Percentiles rank a stretch among this genome's conserved stretches.
These are phyloP conservation scores for Sarcophilus harrisii DNA, from an alignment of 2,797 vertebrate species.

Conservation along the genomic window DNA sequence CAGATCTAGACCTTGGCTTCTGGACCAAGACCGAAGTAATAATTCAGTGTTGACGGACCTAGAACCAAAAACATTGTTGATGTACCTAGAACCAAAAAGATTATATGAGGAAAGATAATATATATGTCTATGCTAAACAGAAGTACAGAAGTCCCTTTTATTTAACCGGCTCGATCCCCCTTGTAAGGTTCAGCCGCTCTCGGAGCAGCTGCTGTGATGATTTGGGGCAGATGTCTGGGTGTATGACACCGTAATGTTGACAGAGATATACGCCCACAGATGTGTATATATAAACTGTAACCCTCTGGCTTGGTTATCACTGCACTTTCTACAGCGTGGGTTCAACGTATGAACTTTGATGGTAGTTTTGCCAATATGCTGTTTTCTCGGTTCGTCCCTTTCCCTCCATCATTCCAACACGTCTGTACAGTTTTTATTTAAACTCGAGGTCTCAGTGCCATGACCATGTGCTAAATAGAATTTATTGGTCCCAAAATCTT, in stretches of 20 bases:
- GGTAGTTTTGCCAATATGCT: slow-evolving; percentile 25
- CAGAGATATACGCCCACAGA: neutral
- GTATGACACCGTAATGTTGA: neutral
- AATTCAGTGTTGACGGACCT: slow-evolving; percentile 24
- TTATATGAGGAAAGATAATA: slow-evolving; percentile 47
- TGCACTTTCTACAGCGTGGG: neutral
- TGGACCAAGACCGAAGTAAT: neutral
- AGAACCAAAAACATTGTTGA: slow-evolving; percentile 23
- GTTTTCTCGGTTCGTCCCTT: slow-evolving; percentile 23
- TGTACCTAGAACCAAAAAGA: slow-evolving; percentile 26
- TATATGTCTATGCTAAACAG: slow-evolving; percentile 35
- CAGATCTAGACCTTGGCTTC: slow-evolving; percentile 40
- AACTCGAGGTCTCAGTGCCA: slow-evolving; percentile 31
- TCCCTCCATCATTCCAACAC: neutral
- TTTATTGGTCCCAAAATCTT: slow-evolving; percentile 30
- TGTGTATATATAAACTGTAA: neutral
- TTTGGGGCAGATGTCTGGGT: neutral
- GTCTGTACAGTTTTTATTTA: slow-evolving; percentile 4
- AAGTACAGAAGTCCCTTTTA: slow-evolving; percentile 51
- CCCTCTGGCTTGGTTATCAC: slow-evolving; percentile 15
- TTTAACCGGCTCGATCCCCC: slow-evolving; percentile 49
- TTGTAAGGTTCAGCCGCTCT: slow-evolving; percentile 4
- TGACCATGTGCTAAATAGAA: slow-evolving; percentile 7
- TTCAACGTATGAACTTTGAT: neutral
- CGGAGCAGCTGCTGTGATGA: neutral